phyloP scores from a whole-genome alignment of 2,113 vertebrate genomes.

The Pavo muticus region DNA sequence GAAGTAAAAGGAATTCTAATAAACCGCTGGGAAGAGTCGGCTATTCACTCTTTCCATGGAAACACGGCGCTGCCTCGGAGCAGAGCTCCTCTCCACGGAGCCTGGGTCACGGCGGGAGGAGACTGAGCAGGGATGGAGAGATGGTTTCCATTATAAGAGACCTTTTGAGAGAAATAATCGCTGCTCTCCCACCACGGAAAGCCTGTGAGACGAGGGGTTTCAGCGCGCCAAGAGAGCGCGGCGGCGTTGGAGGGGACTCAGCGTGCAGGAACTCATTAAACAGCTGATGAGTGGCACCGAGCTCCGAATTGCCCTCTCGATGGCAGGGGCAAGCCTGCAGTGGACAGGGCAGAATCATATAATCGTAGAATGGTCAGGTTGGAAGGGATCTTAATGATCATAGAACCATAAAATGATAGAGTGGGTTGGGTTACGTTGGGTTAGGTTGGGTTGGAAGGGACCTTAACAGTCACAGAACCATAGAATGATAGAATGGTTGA shows the following conservation, averaged over 20 bases:
- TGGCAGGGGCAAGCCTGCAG: not conserved
- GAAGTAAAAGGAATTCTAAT: slow-evolving; percentile 77
- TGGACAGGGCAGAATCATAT: not conserved
- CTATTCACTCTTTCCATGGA: slow-evolving; percentile 76
- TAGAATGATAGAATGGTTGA: too few relatives aligned
- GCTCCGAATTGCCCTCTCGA: rapidly evolving
- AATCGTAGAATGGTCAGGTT: too few relatives aligned
- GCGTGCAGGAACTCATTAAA: slow-evolving; percentile 23
- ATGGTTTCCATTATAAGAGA: slow-evolving; percentile 64
- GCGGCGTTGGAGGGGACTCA: not conserved
- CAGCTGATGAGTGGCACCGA: not conserved
- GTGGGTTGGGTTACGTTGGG: not conserved
- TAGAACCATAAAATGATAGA: too few relatives aligned
- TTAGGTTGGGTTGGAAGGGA: not conserved
- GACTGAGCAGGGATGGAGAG: slow-evolving; percentile 60
- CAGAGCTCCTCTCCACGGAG: slow-evolving; percentile 56
- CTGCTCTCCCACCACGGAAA: slow-evolving; percentile 49
- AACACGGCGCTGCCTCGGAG: slow-evolving; percentile 61
- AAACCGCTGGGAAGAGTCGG: slow-evolving; percentile 68
- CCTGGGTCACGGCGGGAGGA: slow-evolving; percentile 67
- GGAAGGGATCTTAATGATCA: not conserved
- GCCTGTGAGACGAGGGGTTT: not conserved
- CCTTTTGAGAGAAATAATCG: slow-evolving; percentile 58
- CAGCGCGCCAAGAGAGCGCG: not conserved
- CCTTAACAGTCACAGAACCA: too few relatives aligned